Conservation (phyloP, 2,888 invertebrate genomes). For the Dryococelus australis region DNA sequence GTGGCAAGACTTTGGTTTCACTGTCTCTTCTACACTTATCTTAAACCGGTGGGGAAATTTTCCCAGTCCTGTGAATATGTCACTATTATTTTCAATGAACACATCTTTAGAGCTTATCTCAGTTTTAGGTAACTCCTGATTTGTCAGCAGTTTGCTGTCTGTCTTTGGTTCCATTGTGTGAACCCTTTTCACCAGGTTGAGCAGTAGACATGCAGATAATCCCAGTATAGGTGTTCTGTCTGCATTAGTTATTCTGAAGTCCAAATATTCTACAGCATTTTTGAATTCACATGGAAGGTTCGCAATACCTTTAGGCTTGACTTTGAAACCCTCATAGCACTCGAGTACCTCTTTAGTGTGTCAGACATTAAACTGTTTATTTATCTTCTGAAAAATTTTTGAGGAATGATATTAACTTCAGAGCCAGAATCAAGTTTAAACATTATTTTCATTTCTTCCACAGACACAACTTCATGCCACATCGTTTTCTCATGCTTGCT, state of each 20-base stretch:
- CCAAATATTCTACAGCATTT: slow-evolving; percentile 7
- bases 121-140: background rate
- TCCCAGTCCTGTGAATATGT: slow-evolving; percentile 2
- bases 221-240: background rate
- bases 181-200: background rate
- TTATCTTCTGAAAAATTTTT: background rate
- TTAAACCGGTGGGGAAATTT: slow-evolving; percentile 19
- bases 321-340: slow-evolving; percentile 25
- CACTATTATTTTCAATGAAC: slow-evolving; percentile 25
- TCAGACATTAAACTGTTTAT: background rate
- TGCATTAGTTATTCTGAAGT: too few species aligned
- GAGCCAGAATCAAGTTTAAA: slow-evolving; percentile 21
- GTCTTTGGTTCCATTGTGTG: too few species aligned
- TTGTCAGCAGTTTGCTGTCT: background rate
- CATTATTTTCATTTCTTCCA: background rate
- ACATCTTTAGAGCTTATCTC: background rate
- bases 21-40: background rate
- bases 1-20: background rate
- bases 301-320: slow-evolving; percentile 3
- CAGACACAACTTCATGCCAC: slow-evolving; percentile 17
- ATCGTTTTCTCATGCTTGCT: background rate
- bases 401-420: slow-evolving; percentile 23
- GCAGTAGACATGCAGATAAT: background rate
- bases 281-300: slow-evolving; percentile 7
- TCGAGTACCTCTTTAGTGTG: background rate